Percentiles rank a stretch among this genome's conserved stretches.
These are phyloP conservation scores for Cetoscarus ocellatus DNA, from an alignment of 2,797 vertebrate genomes.

Conservation along the genomic window DNA sequence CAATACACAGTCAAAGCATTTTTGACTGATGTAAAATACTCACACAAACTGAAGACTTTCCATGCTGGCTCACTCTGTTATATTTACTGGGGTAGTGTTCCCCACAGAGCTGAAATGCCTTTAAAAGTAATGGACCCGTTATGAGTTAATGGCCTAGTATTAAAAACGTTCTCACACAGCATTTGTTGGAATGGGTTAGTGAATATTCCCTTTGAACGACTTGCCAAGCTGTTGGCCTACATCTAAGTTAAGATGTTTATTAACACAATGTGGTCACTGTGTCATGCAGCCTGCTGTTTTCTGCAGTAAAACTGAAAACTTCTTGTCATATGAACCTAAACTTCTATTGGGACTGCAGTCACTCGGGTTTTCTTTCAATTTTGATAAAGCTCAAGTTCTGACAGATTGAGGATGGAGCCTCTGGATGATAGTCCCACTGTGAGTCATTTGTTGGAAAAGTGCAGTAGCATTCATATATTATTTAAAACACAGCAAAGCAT, in stretches of 20 bases:
- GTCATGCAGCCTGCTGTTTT: constrained; percentile 30
- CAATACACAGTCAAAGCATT: not conserved
- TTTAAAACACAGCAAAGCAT: not conserved
- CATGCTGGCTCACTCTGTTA: not conserved
- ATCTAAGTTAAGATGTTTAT: constrained; percentile 45
- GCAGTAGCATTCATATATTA: not conserved
- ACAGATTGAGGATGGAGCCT: not conserved
- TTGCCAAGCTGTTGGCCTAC: constrained; percentile 41
- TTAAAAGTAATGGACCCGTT: constrained; percentile 7
- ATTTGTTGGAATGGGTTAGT: constrained; percentile 10
- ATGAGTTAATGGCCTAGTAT: constrained; percentile 9
- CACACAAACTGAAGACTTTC: not conserved
- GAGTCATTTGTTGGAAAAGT: not conserved
- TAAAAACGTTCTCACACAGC: constrained; percentile 6
- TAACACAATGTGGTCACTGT: constrained; percentile 65
- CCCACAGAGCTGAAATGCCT: not conserved
- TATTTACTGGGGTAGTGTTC: not conserved
- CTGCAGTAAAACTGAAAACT: not conserved
- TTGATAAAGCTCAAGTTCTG: not conserved
- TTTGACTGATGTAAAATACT: not conserved
- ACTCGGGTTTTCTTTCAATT: not conserved
- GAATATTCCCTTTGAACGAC: constrained; percentile 29
- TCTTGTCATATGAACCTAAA: constrained; percentile 44
- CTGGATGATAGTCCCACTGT: not conserved
- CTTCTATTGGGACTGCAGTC: constrained; percentile 13